phyloP scores from a whole-genome alignment of 1,140 invertebrate genomes.

The Drosophila guanche region DNA sequence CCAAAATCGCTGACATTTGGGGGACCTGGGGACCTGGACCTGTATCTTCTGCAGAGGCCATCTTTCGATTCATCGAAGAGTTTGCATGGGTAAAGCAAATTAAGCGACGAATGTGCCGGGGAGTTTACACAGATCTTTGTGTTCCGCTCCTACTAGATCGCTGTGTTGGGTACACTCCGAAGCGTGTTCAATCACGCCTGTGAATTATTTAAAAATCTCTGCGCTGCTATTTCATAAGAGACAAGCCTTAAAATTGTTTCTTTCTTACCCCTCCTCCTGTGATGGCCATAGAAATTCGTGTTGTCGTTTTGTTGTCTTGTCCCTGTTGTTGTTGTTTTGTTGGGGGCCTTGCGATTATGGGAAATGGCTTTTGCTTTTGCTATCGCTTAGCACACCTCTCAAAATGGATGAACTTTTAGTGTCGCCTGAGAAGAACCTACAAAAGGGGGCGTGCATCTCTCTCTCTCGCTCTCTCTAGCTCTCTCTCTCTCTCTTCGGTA shows the following conservation, averaged over 20 bases:
- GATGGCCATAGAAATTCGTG: conserved; percentile 62
- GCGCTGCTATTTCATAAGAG: conserved; percentile 56
- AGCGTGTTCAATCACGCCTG: conserved; percentile 65
- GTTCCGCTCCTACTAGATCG: conserved; percentile 13
- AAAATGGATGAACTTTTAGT: conserved; percentile 51
- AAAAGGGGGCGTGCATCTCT: conserved; percentile 18
- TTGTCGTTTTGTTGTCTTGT: conserved; percentile 29
- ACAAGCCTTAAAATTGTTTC: conserved; percentile 64
- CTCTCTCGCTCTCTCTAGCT: too few relatives aligned
- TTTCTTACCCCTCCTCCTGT: conserved; percentile 18
- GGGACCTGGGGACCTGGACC: neutral
- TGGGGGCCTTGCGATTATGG: conserved; percentile 54
- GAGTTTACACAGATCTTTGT: too few relatives aligned
- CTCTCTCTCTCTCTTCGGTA: neutral
- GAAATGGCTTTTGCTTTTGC: conserved; percentile 64
- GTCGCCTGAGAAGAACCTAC: conserved; percentile 47
- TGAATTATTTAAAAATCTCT: conserved; percentile 63
- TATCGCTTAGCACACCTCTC: conserved; percentile 58
- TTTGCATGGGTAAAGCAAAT: conserved; percentile 44
- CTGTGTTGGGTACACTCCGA: conserved; percentile 13
- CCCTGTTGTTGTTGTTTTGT: conserved; percentile 6
- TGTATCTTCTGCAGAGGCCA: conserved; percentile 14
- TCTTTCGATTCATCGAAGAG: conserved; percentile 28
- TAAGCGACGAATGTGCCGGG: conserved; percentile 14
- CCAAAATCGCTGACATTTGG: conserved; percentile 58